phyloP scores from a whole-genome alignment of 2,888 invertebrate genomes.

The Punctoribates punctum region DNA sequence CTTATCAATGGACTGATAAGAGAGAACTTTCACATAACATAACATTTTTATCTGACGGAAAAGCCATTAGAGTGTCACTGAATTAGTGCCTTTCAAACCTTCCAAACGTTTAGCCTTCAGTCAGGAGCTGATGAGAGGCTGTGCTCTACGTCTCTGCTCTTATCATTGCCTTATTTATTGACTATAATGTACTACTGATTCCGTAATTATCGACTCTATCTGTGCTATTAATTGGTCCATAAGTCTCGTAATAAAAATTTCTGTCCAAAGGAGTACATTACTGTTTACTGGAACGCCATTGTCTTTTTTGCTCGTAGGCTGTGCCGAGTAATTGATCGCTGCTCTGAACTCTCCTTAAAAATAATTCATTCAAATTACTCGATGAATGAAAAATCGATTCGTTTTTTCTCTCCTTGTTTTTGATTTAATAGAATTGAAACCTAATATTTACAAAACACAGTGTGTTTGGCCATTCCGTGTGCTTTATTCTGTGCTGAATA shows the following conservation, averaged over 20 bases:
- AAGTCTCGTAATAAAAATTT: not conserved
- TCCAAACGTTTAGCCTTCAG: not conserved
- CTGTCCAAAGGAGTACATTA: not conserved
- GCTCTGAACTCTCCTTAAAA: not conserved
- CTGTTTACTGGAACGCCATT: too few relatives aligned
- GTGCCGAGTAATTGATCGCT: too few relatives aligned
- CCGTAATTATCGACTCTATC: not conserved
- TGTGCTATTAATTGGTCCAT: slow-evolving; percentile 7
- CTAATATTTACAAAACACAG: too few relatives aligned
- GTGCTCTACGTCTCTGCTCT: not conserved
- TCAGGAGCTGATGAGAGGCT: not conserved
- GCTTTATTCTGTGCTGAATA: not conserved
- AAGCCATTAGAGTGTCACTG: not conserved
- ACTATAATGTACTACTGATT: slow-evolving; percentile 8
- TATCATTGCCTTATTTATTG: not conserved
- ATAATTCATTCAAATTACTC: not conserved
- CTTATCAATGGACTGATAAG: not conserved
- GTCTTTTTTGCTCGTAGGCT: too few relatives aligned
- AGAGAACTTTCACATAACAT: not conserved
- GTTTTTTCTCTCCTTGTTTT: too few relatives aligned
- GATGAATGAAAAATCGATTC: too few relatives aligned
- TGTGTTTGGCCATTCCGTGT: too few relatives aligned
- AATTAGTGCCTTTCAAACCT: not conserved
- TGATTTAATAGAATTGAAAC: too few relatives aligned
- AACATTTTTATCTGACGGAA: not conserved